Evolutionary conservation across 2,113 vertebrate genomes (phyloP), one percentile per base, ranked within the genome.

Genomic region (Rafetus swinhoei): DNA sequence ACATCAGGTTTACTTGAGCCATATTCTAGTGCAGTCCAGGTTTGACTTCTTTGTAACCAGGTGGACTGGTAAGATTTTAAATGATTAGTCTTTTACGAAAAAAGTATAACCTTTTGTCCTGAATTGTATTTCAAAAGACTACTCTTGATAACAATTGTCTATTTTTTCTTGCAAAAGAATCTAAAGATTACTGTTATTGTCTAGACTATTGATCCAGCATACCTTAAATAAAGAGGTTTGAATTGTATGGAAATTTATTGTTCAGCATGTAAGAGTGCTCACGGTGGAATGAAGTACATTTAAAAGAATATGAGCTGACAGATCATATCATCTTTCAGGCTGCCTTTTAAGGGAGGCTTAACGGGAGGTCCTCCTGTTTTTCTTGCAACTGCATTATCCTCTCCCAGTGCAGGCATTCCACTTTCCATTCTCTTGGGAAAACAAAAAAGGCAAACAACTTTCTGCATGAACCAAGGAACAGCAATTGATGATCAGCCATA

Each of bases 351-450:
- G 27, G 25, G 72, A 15, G 35, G 10, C 25, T 6, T 54, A 14
- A 54, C 2, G 27, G 16, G 45, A 53, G 27, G 27, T 25, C 29
- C 16, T 81, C 90, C 90, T 87, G 56, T 89, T 91, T 90, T 93
- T 84, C 93, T 94, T 90, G 87, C 93, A 92, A 56, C 57, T 93
- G 94, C 90, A 93, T 65, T 85, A 50, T 59, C 65, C 29, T 93
- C 82, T 94, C 74, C 85, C n/a, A 82, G 88, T 77, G 6, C 45
- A 45, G 86, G 45, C 88, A 87, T 90, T 88, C 90, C 10, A 92
- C 65, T 93, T 94, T 88, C 39, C 22, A 77, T 24, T 77, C 22
- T 77, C 14, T 2, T 77, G 74, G 45, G 39, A 77, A 77, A 77
- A 45, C 74, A 50, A 27, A 35, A 72, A 72, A 21, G n/a, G 65